Base-by-base conservation (phyloP, 2,797 vertebrate genomes). In the Mionectes olivaceus region DNA sequence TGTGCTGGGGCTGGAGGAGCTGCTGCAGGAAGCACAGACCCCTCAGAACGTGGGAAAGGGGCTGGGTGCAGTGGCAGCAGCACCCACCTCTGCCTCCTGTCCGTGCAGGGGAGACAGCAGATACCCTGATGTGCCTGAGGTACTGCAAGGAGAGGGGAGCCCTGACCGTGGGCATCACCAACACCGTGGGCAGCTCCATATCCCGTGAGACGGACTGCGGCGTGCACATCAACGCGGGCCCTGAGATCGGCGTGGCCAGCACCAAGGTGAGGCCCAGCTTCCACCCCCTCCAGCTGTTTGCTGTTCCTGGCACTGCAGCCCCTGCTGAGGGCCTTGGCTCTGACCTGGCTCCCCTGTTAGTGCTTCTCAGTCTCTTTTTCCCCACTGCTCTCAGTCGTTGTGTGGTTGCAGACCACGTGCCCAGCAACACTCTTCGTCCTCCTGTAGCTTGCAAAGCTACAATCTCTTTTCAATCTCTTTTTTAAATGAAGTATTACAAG, bases 111-210 rank as follows among this genome's bases (percentile, higher is more conserved):
- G 99, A 99, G 97, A 99, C 99, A 0, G 99, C 99, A 16, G 99
- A 99, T 95, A 99, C 99, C 10, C 97, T 99, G 90, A 98, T 99
- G 99, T 99, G 98, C 15, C 98, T 99, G 39, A 98, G 98, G 21
- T 99, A 99, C 96, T 99, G 99, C 96, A 99, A 99, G 91, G 99
- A 99, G 97, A 96, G 99, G 74, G 99, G 99, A 6, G 99, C 99
- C 76, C 96, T 99, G 74, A 99, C 99, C 0, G 99, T 99, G 49
- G 99, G 99, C 22, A 97, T 99, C 96, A 99, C 99, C 47, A 99
- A 99, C 97, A 99, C 99, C 1, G 99, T 99, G 11, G 99, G 99
- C 96, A 99, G 99, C 97, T 99, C 99, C 77, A 99, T 99, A 92
- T 99, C 99, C 3, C 98, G 99, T 14, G 99, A 99, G 97, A 99